phyloP scores from a whole-genome alignment of 2,888 invertebrate species.

The Drosophila testacea region DNA sequence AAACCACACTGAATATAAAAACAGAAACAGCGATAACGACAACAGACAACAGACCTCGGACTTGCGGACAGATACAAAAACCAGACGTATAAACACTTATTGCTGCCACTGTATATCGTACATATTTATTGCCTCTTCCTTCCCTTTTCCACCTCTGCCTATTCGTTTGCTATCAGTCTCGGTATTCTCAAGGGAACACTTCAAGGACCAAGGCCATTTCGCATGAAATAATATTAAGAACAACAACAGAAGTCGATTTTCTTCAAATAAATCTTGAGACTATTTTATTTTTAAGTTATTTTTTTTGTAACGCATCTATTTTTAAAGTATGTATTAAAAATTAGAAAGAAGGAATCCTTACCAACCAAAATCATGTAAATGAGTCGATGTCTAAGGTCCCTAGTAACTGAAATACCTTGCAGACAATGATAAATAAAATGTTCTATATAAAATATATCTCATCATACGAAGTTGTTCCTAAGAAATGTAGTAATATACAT shows the following conservation, averaged over 20 bases:
- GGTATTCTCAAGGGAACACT: conserved; percentile 5
- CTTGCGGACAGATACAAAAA: conserved; percentile 12
- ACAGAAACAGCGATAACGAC: conserved; percentile 26
- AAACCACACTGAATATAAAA: conserved; percentile 34
- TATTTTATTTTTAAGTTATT: too few species aligned
- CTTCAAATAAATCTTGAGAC: too few species aligned
- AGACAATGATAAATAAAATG: too few species aligned
- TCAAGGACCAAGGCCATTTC: not conserved
- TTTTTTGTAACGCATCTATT: too few species aligned
- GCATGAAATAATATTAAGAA: not conserved
- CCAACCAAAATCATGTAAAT: too few species aligned
- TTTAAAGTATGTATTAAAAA: too few species aligned
- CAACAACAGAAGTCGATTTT: not conserved
- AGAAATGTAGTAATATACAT: too few species aligned
- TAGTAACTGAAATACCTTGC: too few species aligned
- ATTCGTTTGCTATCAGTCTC: conserved; percentile 1
- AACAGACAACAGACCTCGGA: conserved; percentile 1
- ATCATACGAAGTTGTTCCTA: too few species aligned
- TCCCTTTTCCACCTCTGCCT: not conserved
- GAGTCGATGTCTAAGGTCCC: too few species aligned
- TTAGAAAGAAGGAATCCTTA: too few species aligned
- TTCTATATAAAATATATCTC: too few species aligned
- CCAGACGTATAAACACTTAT: conserved; percentile 34
- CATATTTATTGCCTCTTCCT: conserved; percentile 12
- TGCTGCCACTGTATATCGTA: conserved; percentile 18